Conservation (phyloP, 2,113 vertebrate genomes). For the Misgurnus mizolepis region DNA sequence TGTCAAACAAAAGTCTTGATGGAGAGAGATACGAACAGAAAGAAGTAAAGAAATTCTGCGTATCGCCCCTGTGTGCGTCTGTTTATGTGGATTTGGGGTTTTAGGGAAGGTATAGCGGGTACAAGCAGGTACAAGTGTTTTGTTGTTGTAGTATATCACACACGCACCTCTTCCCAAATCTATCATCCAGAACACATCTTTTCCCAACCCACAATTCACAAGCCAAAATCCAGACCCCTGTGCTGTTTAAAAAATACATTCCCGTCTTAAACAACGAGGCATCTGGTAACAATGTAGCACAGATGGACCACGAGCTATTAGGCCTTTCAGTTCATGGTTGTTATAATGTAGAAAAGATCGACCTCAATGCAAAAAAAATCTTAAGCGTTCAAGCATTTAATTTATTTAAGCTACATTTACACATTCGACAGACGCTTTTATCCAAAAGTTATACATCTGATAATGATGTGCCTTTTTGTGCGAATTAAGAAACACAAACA, state of each 20-base stretch:
- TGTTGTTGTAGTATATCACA: background rate
- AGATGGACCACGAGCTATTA: background rate
- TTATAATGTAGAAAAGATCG: too few species aligned
- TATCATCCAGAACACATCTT: constrained; percentile 19
- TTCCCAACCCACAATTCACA: background rate
- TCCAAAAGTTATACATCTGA: too few species aligned
- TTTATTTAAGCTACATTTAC: too few species aligned
- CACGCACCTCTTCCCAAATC: constrained; percentile 1
- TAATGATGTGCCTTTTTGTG: too few species aligned
- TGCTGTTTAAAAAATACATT: background rate
- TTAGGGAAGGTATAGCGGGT: background rate
- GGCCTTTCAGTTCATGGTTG: background rate
- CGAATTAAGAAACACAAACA: too few species aligned
- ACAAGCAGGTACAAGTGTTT: constrained; percentile 31
- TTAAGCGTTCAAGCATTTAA: too few species aligned
- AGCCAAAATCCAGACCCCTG: background rate
- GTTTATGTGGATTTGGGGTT: constrained; percentile 22
- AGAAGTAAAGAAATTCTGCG: constrained; percentile 37
- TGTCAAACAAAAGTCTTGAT: constrained; percentile 55
- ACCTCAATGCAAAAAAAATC: too few species aligned
- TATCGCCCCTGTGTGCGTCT: constrained; percentile 12
- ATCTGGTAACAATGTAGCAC: background rate
- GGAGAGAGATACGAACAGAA: constrained; percentile 47
- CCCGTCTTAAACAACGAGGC: background rate
- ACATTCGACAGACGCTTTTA: too few species aligned